These are phyloP conservation scores for Marmota monax DNA, from an alignment of 2,113 vertebrate species.

Conservation along the genomic window DNA sequence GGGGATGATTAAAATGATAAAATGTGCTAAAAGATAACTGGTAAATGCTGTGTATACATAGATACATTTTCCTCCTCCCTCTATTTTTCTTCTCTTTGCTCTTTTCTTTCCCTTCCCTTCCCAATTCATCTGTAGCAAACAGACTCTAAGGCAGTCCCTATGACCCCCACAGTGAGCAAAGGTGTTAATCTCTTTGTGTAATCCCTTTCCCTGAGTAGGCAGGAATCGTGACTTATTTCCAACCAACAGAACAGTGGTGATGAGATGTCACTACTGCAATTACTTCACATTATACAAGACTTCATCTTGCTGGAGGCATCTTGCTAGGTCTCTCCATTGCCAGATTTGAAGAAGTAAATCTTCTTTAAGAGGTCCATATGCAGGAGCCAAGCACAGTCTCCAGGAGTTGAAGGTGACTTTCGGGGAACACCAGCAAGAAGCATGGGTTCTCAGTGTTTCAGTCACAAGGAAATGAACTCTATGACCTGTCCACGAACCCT, in stretches of 20 bases:
- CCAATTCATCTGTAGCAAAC: neutral
- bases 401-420: neutral
- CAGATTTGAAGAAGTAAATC: constrained; percentile 3
- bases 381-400: neutral
- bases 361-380: neutral
- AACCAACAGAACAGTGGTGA: neutral
- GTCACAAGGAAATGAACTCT: neutral
- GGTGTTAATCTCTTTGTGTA: neutral
- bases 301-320: neutral
- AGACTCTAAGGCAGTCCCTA: neutral
- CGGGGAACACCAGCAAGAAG: neutral
- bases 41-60: neutral
- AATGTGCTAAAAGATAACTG: neutral
- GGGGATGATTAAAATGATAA: constrained; percentile 19
- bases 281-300: neutral
- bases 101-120: neutral
- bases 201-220: neutral
- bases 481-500: neutral
- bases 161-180: neutral
- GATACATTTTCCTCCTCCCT: neutral
- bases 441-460: neutral
- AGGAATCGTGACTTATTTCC: constrained; percentile 7
- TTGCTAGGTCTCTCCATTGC: neutral
- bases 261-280: neutral
- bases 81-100: neutral